Percentiles rank a stretch among this genome's conserved stretches.
Evolutionary conservation across 2,888 invertebrate genomes (phyloP).

Genomic region (Himalopsyche japonica): DNA sequence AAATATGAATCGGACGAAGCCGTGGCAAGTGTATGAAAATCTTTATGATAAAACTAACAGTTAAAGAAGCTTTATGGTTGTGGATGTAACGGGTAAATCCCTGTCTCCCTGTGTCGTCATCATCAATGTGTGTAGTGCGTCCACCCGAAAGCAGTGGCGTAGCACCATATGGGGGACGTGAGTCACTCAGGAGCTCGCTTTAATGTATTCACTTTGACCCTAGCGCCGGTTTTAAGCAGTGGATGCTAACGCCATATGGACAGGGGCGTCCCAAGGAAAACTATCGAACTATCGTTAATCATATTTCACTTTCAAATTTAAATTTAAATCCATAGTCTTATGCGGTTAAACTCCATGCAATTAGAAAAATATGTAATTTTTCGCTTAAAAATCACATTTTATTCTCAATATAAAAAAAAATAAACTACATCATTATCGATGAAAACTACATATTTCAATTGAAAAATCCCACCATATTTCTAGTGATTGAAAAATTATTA

Average conservation of each 20-base stretch:
- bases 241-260: neutral
- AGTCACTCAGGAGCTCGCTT: slow-evolving; percentile 9
- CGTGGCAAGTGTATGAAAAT: neutral
- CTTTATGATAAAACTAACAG: neutral
- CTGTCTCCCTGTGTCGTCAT: neutral
- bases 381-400: no score
- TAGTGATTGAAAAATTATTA: no score
- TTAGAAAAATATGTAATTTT: no score
- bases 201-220: slow-evolving; percentile 41
- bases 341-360: no score
- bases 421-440: no score
- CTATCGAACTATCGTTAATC: neutral
- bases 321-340: no score
- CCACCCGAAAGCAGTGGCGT: neutral
- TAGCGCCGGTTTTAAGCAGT: slow-evolving; percentile 27
- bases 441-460: no score
- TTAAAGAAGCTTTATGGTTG: neutral
- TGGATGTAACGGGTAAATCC: neutral
- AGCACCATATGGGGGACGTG: slow-evolving; percentile 6
- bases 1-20: neutral
- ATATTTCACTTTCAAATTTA: no score
- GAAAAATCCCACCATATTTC: no score
- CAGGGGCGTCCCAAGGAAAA: slow-evolving; percentile 7
- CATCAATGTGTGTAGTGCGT: neutral
- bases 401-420: no score